Conservation (phyloP, 1,140 invertebrate species). For the Aporrectodea caliginosa region DNA sequence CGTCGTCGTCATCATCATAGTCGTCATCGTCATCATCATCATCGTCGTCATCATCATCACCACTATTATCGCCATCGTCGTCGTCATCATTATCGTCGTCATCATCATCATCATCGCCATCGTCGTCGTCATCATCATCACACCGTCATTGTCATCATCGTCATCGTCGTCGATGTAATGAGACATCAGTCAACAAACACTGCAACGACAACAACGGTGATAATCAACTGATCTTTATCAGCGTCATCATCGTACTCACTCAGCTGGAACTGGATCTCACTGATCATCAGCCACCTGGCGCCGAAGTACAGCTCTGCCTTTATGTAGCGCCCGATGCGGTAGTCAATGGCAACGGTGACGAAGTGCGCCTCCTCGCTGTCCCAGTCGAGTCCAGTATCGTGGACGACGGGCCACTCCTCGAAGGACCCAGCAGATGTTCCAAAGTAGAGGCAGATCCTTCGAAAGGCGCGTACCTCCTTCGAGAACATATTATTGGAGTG, state of each 20-base stretch:
- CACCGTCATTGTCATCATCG: neutral
- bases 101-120: neutral
- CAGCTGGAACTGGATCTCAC: conserved; percentile 65
- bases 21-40: neutral
- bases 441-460: conserved; percentile 69
- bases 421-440: conserved; percentile 65
- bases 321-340: conserved; percentile 76
- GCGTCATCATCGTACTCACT: too few species aligned
- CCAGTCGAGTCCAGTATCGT: conserved; percentile 72
- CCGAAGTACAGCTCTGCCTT: conserved; percentile 76
- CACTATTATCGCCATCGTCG: neutral
- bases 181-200: neutral
- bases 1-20: too few species aligned
- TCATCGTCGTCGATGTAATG: neutral
- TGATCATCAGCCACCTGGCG: conserved; percentile 81
- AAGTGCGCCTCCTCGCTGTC: conserved; percentile 77
- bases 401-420: conserved; percentile 66
- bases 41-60: neutral
- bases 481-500: conserved; percentile 72
- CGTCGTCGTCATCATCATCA: neutral
- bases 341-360: conserved; percentile 76
- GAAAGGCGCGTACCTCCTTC: conserved; percentile 64
- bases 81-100: neutral
- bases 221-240: too few species aligned
- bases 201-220: neutral